Evolutionary conservation across 35 echinoderm and acorn worm species (phyloP), one percentile per base, ranked within the genome.

Genomic region (Heliocidaris erythrogramma): DNA sequence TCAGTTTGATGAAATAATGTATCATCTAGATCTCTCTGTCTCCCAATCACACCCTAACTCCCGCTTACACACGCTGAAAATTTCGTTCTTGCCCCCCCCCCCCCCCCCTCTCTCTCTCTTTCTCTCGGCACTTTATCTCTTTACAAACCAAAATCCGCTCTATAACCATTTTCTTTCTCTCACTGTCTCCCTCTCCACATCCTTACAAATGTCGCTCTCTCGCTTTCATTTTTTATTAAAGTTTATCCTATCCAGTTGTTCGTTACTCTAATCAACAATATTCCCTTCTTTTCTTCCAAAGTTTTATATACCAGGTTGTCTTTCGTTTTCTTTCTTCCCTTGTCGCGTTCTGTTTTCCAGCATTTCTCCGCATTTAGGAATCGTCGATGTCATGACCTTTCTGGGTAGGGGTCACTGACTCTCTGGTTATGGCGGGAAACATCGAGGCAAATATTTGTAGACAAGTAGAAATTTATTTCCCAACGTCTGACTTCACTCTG

Each of bases 361-460:
- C 21, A 69, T 69, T 69, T 27, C 8, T 78, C 27, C 27, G 14
- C 9, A 56, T 56, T 56, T n/a, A 78, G 18, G 65, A 27, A 78
- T 78, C 65, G 21, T 21, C 21, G 65, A 78, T 78, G 65, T 78
- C 65, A 78, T 78, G 65, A 78, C 65, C 65, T 78, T 78, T 78
- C 65, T 78, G 7, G 65, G 65, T 78, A 78, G 65, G 65, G 65
- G 65, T 78, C 18, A 78, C 21, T 78, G 65, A 78, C 65, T 78
- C 65, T n/a, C 65, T 78, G 65, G 65, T 78, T n/a, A 78, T 78
- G 65, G 65, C 65, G 65, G 65, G 65, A 78, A 78, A 78, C 65
- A 78, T 78, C 27, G 52, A 56, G 65, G 21, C 65, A 78, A 21
- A 78, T 78, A 78, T 78, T 78, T 78, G 65, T 21, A 78, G 65